Percentiles rank a stretch among this genome's conserved stretches.
Evolutionary conservation across 2,888 invertebrate genomes (phyloP).

Genomic region (Athalia rosae): DNA sequence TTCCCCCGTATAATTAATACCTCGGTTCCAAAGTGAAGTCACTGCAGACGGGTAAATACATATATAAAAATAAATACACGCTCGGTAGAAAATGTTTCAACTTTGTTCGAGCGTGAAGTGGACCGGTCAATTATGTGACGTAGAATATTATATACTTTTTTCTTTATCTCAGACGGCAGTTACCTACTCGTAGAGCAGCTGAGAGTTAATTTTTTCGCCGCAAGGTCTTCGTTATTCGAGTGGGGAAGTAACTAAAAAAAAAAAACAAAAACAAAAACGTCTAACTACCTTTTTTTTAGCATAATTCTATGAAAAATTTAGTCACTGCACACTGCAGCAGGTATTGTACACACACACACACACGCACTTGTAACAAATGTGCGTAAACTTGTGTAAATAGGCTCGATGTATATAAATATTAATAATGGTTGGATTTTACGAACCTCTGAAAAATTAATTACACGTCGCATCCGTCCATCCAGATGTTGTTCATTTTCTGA

Average conservation of each 20-base stretch:
- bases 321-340: too few species aligned
- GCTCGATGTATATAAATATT: background rate
- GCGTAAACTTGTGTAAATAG: background rate
- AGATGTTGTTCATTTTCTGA: slow-evolving; percentile 24
- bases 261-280: background rate
- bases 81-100: background rate
- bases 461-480: background rate
- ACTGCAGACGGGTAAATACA: slow-evolving; percentile 54
- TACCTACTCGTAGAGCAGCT: background rate
- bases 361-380: too few species aligned
- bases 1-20: slow-evolving; percentile 68
- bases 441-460: slow-evolving; percentile 21
- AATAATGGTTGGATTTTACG: background rate
- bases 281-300: background rate
- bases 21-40: slow-evolving; percentile 68
- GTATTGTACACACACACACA: background rate
- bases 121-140: slow-evolving; percentile 10
- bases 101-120: slow-evolving; percentile 18
- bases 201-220: background rate
- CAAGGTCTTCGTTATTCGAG: background rate
- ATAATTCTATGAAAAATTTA: too few species aligned
- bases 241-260: background rate
- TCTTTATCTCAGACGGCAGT: background rate
- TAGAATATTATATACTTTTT: background rate
- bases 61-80: slow-evolving; percentile 59